Base-by-base conservation (phyloP, 2,113 vertebrate species). In the Nothoprocta pentlandii region DNA sequence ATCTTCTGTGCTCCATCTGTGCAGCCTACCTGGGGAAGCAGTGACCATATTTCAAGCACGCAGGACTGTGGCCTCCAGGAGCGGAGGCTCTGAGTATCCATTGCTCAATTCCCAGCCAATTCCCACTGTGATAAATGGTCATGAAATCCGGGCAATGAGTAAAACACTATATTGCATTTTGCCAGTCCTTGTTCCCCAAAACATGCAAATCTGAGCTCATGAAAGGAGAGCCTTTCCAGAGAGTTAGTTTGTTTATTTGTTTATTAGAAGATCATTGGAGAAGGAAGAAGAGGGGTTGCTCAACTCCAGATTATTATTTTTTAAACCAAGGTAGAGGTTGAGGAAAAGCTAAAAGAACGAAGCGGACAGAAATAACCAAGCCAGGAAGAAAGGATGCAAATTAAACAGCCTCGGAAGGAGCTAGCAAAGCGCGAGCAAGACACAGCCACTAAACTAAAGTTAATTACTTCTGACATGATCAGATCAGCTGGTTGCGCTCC, bases 381-480 rank as follows among this genome's bases (percentile, higher is more conserved):
- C 49, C 17, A 41, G 49, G 67, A 82, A 93, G 93, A 90, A 92
- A 93, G 69, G 34, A 28, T n/a, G 41, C 62, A 94, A 93, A 95
- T 95, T 85, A 96, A 97, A 78, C 67, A 80, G 90, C 70, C 77
- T 95, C 73, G 77, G 87, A 91, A 87, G 26, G 90, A 94, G 79
- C 61, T 87, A 56, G 90, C 5, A 92, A 87, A 89, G 84, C 0
- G 0, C 54, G 42, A 85, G 90, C 63, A 90, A 81, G 81, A 92
- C 93, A 42, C 64, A 86, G 94, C 56, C 85, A 75, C 90, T 41
- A 44, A 91, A 93, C 93, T 92, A 93, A 95, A 95, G 97, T 97
- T 97, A 96, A 98, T 98, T 97, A 95, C 86, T 97, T 96, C 74
- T 97, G 97, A 96, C 97, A 94, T 25, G 95, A 96, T 95, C 92